Conservation (phyloP, 2,113 vertebrate genomes). For the Eretmochelys imbricata region DNA sequence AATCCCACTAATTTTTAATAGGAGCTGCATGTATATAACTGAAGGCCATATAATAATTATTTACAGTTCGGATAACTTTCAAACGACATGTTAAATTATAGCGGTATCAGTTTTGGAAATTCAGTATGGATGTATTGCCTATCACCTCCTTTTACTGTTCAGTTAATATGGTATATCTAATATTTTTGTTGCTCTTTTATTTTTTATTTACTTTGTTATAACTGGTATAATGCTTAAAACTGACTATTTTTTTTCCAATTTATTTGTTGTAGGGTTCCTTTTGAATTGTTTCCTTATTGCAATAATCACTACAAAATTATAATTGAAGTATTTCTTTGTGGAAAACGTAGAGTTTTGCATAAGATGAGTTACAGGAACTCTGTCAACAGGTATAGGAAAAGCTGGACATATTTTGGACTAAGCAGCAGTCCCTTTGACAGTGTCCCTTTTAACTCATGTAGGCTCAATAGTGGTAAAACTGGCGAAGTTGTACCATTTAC, state of each 20-base stretch:
- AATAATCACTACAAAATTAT: neutral
- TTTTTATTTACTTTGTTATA: neutral
- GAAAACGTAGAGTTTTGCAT: neutral
- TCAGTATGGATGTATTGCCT: neutral
- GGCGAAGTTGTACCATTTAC: neutral
- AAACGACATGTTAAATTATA: neutral
- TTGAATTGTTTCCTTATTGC: neutral
- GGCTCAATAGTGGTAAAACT: neutral
- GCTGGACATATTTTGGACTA: neutral
- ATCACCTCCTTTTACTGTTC: neutral
- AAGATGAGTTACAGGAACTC: neutral
- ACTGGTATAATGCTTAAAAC: neutral
- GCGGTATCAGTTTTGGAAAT: rapidly evolving
- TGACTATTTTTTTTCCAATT: neutral
- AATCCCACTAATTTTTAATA: neutral
- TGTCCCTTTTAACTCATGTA: neutral
- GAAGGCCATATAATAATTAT: neutral
- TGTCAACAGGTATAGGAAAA: neutral
- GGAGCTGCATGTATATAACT: neutral
- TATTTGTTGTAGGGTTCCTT: neutral
- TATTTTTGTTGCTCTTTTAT: neutral
- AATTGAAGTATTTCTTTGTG: neutral
- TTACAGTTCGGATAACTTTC: neutral
- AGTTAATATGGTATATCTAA: neutral
- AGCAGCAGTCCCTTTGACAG: neutral